Base-by-base conservation (phyloP, 2,888 invertebrate species). In the Opisthograptis luteolata region DNA sequence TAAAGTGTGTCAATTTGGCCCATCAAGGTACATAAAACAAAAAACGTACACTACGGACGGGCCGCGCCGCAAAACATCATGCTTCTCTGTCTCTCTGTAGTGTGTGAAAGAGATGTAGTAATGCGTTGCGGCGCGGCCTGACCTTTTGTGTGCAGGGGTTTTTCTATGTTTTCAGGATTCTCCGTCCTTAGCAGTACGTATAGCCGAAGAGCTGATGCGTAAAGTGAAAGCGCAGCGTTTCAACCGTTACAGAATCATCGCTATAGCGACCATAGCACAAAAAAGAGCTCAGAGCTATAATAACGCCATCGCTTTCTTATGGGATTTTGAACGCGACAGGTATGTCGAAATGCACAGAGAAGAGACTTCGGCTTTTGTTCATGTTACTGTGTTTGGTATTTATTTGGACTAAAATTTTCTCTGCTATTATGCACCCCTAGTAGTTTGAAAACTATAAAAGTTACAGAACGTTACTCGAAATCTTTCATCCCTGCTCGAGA, bases 201-300 rank as follows among this genome's bases (percentile, higher is more conserved):
- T 34, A 20, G 34, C 34, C 8, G 34, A 20, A 0, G 81, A 82
- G 1, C 40, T 82, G 1, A 81, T 88, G 85, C 77, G 79, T 1
- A 63, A 54, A 14, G 50, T 83, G 1, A 88, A 82, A 52, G 43
- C 42, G 0, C 62, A 86, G 63, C 53, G 65, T 5, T 88, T 81
- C 62, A 74, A 79, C 36, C 78, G 89, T 1, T 88, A 85, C 54
- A 67, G 89, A 3, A 64, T 87, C 12, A 75, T 88, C 14, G 34
- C 72, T 0, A 62, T 87, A 0, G 82, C 82, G 0, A 87, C 84
- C 1, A 55, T 89, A 1, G 83, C 73, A 0, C 87, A 90, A 59
- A 85, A 70, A 47, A 68, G 87, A 9, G 62, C 87, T 0, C 90
- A 90, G 62, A 70, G 82, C 55, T 89, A 84, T 58, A 83, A 79